Conservation (phyloP, 2,888 invertebrate genomes). For the Gnatocerus cornutus region DNA sequence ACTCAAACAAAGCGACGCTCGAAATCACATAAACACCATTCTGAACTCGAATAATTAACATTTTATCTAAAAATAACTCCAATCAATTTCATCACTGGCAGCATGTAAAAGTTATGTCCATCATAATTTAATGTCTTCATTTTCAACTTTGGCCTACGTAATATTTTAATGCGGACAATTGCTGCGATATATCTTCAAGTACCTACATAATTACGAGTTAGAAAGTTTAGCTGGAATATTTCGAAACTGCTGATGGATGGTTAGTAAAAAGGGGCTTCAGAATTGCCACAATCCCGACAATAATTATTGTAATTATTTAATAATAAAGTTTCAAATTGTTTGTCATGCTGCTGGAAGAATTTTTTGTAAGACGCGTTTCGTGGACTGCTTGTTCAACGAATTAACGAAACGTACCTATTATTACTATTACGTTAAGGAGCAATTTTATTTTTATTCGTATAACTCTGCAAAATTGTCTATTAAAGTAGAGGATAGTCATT, state of each 20-base stretch:
- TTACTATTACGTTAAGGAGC: too few relatives aligned
- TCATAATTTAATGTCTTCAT: slow-evolving; percentile 35
- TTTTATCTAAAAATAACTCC: slow-evolving; percentile 1
- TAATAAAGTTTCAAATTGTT: background rate
- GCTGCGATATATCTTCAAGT: slow-evolving; percentile 30
- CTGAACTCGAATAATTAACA: slow-evolving; percentile 22
- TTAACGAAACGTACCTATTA: too few relatives aligned
- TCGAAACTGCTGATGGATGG: slow-evolving; percentile 31
- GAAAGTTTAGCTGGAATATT: slow-evolving; percentile 21
- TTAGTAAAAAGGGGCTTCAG: slow-evolving; percentile 5
- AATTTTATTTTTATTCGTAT: too few relatives aligned
- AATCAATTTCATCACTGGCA: background rate
- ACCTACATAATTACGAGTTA: slow-evolving; percentile 26
- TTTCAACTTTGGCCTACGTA: slow-evolving; percentile 16
- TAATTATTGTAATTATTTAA: background rate
- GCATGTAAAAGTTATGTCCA: slow-evolving; percentile 18
- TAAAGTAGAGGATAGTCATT: too few relatives aligned
- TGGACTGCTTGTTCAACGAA: too few relatives aligned
- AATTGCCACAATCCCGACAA: slow-evolving; percentile 6
- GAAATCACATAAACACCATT: slow-evolving; percentile 56
- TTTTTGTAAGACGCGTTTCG: too few relatives aligned
- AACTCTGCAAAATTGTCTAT: too few relatives aligned
- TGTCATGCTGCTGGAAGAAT: background rate
- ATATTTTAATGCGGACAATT: slow-evolving; percentile 37
- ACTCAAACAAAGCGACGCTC: slow-evolving; percentile 32